Evolutionary conservation across 2,888 invertebrate species (phyloP), one percentile per base, ranked within the genome.

Genomic region (Lasioglossum malachurum): DNA sequence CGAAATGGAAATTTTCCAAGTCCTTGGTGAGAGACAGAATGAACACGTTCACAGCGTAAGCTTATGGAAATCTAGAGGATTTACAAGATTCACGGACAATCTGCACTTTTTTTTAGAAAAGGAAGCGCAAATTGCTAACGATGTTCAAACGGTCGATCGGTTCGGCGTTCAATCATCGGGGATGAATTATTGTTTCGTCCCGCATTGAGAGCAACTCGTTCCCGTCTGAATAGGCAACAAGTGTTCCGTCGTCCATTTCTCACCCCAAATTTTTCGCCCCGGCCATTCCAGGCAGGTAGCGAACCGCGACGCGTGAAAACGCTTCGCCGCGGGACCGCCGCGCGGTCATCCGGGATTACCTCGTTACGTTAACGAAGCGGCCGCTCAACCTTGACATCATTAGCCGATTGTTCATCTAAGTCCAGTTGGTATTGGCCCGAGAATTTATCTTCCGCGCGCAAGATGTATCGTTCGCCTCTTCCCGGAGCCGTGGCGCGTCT

Each of bases 381-480:
- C 87, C 86, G 78, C 79, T 88, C 89, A 91, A 86, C 91, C 91
- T 91, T 91, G 91, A 91, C 91, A 91, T 91, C 91, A 91, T 91
- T 91, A 91, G 86, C 81, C 91, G 90, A 91, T 91, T 91, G 91
- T 91, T 91, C 90, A 88, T 88, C 86, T 87, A 88, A 88, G 87
- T 84, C 83, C 86, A 83, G 77, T 84, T 81, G 80, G 84, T 82
- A 80, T 82, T 46, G 84, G 69, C 72, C 75, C 27, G 83, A 75
- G 87, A 84, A 91, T 91, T 91, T 89, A 91, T 91, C 90, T 91
- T 91, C 84, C 80, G 78, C 78, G 88, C 81, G 90, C 83, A 87
- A 91, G 90, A 91, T 84, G 87, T 91, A 91, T 91, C 87, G 88
- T 72, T 81, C 78, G 83, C 27, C 82, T 81, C 57, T 76, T 67